A percentile compares a stretch with the other conserved stretches of the same genome.
phyloP scores from a whole-genome alignment of 64 coral and sea anemone genomes.

The Pachyseris speciosa region DNA sequence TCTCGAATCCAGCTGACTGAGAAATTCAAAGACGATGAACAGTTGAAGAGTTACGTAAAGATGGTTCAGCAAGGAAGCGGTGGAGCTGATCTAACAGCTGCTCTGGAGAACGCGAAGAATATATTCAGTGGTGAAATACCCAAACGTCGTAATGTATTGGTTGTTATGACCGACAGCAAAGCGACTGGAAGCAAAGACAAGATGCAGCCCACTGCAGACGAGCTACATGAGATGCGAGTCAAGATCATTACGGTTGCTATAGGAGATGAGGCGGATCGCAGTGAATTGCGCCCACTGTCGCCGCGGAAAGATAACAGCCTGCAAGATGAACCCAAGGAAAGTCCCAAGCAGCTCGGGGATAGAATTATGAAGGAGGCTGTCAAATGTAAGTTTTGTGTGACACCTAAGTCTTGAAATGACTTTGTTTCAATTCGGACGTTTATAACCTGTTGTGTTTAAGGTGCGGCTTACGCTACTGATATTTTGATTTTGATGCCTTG shows the following conservation, averaged over 20 bases:
- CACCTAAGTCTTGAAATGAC: neutral
- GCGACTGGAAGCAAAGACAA: conserved; percentile 41
- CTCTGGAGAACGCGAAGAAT: conserved; percentile 29
- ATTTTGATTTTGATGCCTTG: too few species aligned
- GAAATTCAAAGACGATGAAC: conserved; percentile 35
- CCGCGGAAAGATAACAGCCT: conserved; percentile 52
- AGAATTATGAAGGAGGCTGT: conserved; percentile 62
- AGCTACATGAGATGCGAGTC: conserved; percentile 13
- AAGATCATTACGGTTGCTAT: conserved; percentile 59
- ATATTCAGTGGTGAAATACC: conserved; percentile 40
- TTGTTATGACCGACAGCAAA: conserved; percentile 70
- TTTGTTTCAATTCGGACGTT: neutral
- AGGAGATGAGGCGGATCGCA: conserved; percentile 32
- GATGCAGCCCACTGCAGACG: neutral
- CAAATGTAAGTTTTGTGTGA: conserved; percentile 22
- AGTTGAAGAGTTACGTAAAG: conserved; percentile 62
- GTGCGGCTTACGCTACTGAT: too few species aligned
- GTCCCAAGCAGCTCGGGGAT: conserved; percentile 47
- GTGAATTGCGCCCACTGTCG: conserved; percentile 31
- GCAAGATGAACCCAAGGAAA: conserved; percentile 9
- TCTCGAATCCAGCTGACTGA: conserved; percentile 82
- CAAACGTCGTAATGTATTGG: conserved; percentile 52
- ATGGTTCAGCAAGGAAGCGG: neutral
- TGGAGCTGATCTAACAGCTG: conserved; percentile 39
- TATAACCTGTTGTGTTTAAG: too few species aligned